Conservation (phyloP, 2,797 vertebrate species). For the Poeciliopsis paucimaculata region DNA sequence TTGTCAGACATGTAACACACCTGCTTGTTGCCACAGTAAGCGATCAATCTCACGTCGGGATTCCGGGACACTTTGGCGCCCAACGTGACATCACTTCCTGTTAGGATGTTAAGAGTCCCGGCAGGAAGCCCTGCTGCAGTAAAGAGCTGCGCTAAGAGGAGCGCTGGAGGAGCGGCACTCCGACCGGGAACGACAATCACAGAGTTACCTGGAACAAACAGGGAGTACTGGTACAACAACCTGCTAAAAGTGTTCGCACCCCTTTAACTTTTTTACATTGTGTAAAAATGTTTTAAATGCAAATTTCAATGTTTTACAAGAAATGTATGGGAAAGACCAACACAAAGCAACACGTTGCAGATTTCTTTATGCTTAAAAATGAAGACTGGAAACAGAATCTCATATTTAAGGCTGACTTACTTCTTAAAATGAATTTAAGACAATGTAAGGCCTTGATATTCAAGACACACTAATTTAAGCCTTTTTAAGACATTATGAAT, state of each 20-base stretch:
- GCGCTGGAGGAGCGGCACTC: slow-evolving; percentile 69
- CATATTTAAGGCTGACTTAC: neutral
- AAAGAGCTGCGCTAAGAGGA: slow-evolving; percentile 87
- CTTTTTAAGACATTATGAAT: neutral
- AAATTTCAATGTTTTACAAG: neutral
- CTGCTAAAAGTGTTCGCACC: neutral
- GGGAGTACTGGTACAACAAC: neutral
- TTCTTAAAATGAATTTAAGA: neutral
- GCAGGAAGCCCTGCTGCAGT: slow-evolving; percentile 80
- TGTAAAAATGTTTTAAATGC: neutral
- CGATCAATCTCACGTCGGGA: slow-evolving; percentile 75
- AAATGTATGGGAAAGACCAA: neutral
- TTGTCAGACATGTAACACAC: slow-evolving; percentile 50
- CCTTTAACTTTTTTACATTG: neutral
- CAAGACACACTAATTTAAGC: neutral
- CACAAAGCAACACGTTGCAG: neutral
- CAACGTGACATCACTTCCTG: slow-evolving; percentile 73
- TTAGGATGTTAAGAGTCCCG: slow-evolving; percentile 85
- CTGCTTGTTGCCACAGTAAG: slow-evolving; percentile 84
- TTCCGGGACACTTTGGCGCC: slow-evolving; percentile 74
- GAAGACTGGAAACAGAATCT: neutral
- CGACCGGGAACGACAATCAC: slow-evolving; percentile 82
- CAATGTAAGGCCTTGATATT: neutral
- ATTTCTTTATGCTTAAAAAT: neutral
- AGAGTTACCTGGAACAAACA: slow-evolving; percentile 81